A percentile compares a stretch with the other conserved stretches of the same genome.
phyloP scores from a whole-genome alignment of 2,888 invertebrate genomes.

The Odontothrips loti region DNA sequence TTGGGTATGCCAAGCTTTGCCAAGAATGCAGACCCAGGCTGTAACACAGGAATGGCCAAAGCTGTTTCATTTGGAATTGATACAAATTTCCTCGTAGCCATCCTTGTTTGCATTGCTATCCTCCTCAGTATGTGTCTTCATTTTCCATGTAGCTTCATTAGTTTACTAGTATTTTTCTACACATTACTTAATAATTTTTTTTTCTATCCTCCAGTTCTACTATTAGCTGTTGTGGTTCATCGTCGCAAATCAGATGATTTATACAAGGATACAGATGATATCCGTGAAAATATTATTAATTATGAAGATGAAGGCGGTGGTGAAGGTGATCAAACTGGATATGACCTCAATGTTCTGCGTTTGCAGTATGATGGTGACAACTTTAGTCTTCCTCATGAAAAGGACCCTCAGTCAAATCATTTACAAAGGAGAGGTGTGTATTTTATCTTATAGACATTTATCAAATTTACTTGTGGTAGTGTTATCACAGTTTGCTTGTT shows the following conservation, averaged over 20 bases:
- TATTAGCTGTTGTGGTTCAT: constrained; percentile 87
- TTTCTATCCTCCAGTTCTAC: constrained; percentile 54
- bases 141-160: background rate
- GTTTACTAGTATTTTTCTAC: background rate
- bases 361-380: constrained; percentile 56
- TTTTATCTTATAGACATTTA: background rate
- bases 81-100: constrained; percentile 82
- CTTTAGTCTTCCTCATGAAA: constrained; percentile 37
- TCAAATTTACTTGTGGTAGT: background rate
- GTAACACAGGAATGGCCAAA: constrained; percentile 66
- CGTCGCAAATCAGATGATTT: constrained; percentile 79
- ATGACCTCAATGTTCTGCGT: constrained; percentile 76
- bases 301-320: constrained; percentile 99
- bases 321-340: constrained; percentile 88
- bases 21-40: constrained; percentile 67
- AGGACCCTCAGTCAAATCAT: constrained; percentile 37
- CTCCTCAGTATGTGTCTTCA: constrained; percentile 64
- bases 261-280: constrained; percentile 90
- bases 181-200: background rate
- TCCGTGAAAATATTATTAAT: constrained; percentile 93
- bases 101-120: constrained; percentile 80
- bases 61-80: constrained; percentile 80
- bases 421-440: constrained; percentile 50
- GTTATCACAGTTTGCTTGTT: background rate
- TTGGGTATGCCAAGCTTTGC: constrained; percentile 74